Evolutionary conservation across 2,797 vertebrate genomes (phyloP), one percentile per base, ranked within the genome.

Genomic region (Sarcoramphus papa): DNA sequence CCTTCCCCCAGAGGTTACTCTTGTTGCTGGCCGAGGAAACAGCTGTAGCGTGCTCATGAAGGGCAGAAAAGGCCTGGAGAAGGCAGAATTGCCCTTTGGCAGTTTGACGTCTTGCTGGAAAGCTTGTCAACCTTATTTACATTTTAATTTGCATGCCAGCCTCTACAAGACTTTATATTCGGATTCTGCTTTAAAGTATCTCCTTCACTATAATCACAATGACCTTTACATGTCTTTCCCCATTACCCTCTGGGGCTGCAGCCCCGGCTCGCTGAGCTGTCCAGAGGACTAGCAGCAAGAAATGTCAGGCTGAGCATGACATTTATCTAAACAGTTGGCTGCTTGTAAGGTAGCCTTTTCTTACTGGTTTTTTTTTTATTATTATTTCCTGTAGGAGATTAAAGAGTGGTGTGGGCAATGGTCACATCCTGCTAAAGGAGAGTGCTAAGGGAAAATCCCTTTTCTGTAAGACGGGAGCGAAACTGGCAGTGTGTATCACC

Each of bases 61-160:
- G 87, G 77, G 85, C 77, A 96, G 87, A 79, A 79, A 50, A 67
- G 33, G 79, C 68, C 91, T 22, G 33, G 28, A 88, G 72, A 84
- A 92, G 82, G 80, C 69, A 87, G 63, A 85, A 88, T 37, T 76
- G 28, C 89, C 90, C 80, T 81, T 81, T 93, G 89, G 87, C 91
- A 84, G 48, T 56, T 75, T 91, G 60, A 81, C 74, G 47, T 69
- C 88, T 92, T 67, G 74, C 86, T 95, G 84, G 83, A 95, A 92
- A 86, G 73, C 79, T 83, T 95, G 93, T 96, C 96, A 95, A 54
- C 67, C 88, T 94, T 96, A 95, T 96, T 96, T 97, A 92, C 72
- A 95, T 96, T 94, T 94, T 88, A 53, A 96, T 96, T 95, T 95
- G 47, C 84, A 91, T 85, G 76, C 70, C 53, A 72, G 40, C 80